These are phyloP conservation scores for Podarcis muralis DNA, from an alignment of 2,113 vertebrate genomes.

Conservation along the genomic window DNA sequence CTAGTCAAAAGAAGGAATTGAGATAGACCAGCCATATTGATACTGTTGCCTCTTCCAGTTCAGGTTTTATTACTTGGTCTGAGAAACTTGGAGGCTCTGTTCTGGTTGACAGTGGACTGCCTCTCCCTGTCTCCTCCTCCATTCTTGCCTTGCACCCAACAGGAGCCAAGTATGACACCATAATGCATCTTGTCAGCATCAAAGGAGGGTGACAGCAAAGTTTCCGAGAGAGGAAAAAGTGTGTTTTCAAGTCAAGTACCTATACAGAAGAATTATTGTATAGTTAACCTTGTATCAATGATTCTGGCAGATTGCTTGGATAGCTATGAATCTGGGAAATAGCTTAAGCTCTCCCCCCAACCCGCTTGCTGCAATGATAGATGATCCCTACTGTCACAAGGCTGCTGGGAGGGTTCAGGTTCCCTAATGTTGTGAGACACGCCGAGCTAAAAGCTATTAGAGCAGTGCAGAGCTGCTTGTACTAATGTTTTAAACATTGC, in stretches of 20 bases:
- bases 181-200: neutral
- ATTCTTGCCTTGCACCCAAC: neutral
- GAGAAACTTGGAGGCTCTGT: neutral
- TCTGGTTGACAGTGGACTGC: neutral
- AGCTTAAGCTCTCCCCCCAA: constrained; percentile 9
- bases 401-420: neutral
- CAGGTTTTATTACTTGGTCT: neutral
- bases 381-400: neutral
- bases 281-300: neutral
- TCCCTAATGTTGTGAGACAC: constrained; percentile 19
- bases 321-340: neutral
- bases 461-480: neutral
- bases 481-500: constrained; percentile 32
- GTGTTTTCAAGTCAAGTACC: constrained; percentile 39
- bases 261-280: constrained; percentile 43
- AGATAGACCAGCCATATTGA: neutral
- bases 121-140: neutral
- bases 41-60: neutral
- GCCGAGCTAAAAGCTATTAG: constrained; percentile 5
- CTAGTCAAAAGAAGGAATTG: neutral
- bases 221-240: constrained; percentile 43
- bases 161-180: neutral
- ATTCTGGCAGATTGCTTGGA: neutral
- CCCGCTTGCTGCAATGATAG: neutral
- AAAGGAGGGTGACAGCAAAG: constrained; percentile 13